Conservation (phyloP, 2,888 invertebrate species). For the Sabatieria punctata region DNA sequence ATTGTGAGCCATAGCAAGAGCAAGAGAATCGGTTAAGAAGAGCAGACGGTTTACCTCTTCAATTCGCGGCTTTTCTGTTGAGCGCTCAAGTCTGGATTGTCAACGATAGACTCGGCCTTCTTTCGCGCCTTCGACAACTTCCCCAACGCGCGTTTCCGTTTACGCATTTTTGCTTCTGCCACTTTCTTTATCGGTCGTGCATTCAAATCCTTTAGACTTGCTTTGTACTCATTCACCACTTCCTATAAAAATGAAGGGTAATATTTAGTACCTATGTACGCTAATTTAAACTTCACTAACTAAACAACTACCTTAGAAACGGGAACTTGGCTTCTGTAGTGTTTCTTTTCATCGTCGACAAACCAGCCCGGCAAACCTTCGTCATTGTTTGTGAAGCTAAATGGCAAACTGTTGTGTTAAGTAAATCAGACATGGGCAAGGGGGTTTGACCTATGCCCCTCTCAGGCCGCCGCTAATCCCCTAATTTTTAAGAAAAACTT, state of each 20-base stretch:
- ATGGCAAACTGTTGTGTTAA: neutral
- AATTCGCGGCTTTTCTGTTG: constrained; percentile 50
- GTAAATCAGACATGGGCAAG: constrained; percentile 4
- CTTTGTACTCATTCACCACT: constrained; percentile 58
- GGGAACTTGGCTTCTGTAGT: constrained; percentile 62
- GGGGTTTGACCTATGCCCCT: too few species aligned
- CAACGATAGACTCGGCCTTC: constrained; percentile 64
- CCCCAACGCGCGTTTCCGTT: constrained; percentile 66
- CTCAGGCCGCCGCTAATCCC: too few species aligned
- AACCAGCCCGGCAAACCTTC: constrained; percentile 89
- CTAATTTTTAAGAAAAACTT: neutral
- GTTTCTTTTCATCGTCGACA: constrained; percentile 71
- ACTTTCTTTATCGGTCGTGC: constrained; percentile 91
- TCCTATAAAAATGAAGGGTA: constrained; percentile 16
- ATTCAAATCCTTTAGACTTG: constrained; percentile 58
- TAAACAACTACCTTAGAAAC: constrained; percentile 52
- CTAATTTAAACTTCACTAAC: neutral
- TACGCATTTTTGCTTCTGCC: constrained; percentile 88
- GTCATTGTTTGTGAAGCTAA: constrained; percentile 67
- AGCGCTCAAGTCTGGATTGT: constrained; percentile 63
- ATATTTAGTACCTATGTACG: neutral
- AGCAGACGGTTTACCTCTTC: neutral
- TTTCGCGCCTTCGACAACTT: constrained; percentile 83
- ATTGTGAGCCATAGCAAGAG: too few species aligned
- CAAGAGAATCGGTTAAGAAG: too few species aligned